These are phyloP conservation scores for Bos javanicus DNA, from an alignment of 2,113 vertebrate genomes.

Conservation along the genomic window DNA sequence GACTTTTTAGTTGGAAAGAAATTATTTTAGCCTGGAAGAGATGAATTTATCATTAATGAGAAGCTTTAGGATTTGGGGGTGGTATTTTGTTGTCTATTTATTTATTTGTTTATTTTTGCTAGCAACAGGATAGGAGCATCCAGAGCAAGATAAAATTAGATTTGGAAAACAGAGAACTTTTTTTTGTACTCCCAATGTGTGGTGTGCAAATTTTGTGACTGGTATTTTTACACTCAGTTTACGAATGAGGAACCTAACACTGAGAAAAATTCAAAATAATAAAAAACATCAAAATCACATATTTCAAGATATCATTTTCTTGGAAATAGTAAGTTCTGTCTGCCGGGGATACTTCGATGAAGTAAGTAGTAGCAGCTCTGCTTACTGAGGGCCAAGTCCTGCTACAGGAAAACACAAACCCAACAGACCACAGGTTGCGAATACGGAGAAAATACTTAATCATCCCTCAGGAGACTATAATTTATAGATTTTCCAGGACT, in stretches of 20 bases:
- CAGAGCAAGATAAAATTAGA: not conserved
- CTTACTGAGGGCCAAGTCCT: not conserved
- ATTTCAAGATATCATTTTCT: not conserved
- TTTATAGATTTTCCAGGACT: not conserved
- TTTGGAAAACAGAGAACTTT: not conserved
- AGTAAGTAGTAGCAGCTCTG: not conserved
- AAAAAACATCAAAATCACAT: not conserved
- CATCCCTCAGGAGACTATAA: not conserved
- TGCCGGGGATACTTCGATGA: not conserved
- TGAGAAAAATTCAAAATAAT: not conserved
- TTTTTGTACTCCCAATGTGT: not conserved
- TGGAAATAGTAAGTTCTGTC: not conserved
- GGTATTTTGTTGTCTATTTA: not conserved
- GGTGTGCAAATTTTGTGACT: not conserved
- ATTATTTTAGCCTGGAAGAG: not conserved
- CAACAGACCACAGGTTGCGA: not conserved
- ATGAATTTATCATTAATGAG: not conserved
- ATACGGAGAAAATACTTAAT: not conserved
- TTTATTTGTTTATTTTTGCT: not conserved
- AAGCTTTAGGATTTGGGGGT: not conserved
- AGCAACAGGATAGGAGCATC: not conserved
- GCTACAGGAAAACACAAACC: not conserved
- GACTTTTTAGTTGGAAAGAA: not conserved
- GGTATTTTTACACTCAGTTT: not conserved
- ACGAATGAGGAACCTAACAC: not conserved